Base-by-base conservation (phyloP, 1,140 invertebrate species). In the Phymorhynchus buccinoides region DNA sequence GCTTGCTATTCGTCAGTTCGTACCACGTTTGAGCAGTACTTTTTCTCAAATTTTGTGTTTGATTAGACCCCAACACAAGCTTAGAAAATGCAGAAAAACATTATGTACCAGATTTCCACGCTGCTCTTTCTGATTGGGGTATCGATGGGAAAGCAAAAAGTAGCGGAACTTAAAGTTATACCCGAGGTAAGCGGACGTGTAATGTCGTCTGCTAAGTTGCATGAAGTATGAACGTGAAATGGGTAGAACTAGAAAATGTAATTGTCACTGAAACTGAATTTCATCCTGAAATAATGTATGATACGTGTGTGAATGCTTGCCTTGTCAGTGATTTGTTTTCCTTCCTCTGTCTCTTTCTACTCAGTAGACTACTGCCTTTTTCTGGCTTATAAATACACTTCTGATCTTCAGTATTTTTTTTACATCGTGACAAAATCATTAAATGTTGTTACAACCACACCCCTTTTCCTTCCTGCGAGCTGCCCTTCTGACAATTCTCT, bases 151-250 rank as follows among this genome's bases (percentile, higher is more conserved):
- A 80, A 73, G 71, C 12, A 78, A 78, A 56, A 48, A 30, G 27
- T n/a, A 22, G 42, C 79, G 16, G 79, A 80, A 4, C 27, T 80
- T 18, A 80, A 80, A 80, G 79, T 80, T n/a, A 52, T 16, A 80
- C 9, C 79, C 32, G 32, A 35, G 79, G 79, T 80, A 80, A 32
- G 35, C 0, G 18, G 27, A 32, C 42, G 18, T 30, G 1, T 48
- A 18, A 79, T 41, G n/a, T 79, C n/a, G 39, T 75, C 32, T 39
- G 77, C 41, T 42, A 44, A 27, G 32, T 35, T 16, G 9, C 9
- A 16, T 73, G 32, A 9, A 18, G 71, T 12, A 73, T 35, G 71
- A 27, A 30, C 71, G 9, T 27, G 18, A 22, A 32, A 27, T 73
- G 18, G 9, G 9, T 18, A 27, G 1, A 35, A 16, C 9, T 14